These are phyloP conservation scores for Calephelis virginiensis DNA, from an alignment of 1,140 invertebrate genomes.

Conservation along the genomic window DNA sequence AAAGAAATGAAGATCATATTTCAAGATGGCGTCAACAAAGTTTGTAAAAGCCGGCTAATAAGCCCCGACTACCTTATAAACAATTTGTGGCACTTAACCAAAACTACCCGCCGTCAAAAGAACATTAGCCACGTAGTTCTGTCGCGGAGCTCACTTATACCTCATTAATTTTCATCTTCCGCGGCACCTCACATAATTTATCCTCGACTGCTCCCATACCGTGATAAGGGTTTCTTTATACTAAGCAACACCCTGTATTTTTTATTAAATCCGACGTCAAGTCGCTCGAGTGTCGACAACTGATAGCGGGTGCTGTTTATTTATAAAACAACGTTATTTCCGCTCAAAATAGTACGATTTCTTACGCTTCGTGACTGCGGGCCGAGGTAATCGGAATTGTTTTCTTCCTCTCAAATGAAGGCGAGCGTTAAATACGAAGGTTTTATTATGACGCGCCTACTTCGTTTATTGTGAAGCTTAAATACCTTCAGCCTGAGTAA, in stretches of 20 bases:
- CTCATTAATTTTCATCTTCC: constrained; percentile 77
- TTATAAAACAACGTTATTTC: constrained; percentile 72
- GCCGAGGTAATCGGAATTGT: constrained; percentile 38
- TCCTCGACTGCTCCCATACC: constrained; percentile 68
- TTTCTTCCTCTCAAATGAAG: constrained; percentile 47
- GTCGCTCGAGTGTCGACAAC: constrained; percentile 67
- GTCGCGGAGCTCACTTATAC: constrained; percentile 59
- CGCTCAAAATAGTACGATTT: constrained; percentile 58
- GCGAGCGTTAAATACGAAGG: constrained; percentile 47
- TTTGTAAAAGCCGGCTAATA: constrained; percentile 8
- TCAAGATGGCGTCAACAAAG: not conserved
- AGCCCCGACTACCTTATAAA: constrained; percentile 6
- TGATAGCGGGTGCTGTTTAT: constrained; percentile 71
- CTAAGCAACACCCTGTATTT: constrained; percentile 46
- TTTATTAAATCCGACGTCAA: constrained; percentile 69
- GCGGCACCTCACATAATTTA: constrained; percentile 70
- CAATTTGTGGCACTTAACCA: constrained; percentile 25
- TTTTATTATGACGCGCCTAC: constrained; percentile 44
- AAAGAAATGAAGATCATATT: not conserved
- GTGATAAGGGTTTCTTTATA: constrained; percentile 64
- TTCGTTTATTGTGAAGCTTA: constrained; percentile 40
- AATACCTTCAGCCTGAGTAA: constrained; percentile 7
- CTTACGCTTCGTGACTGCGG: constrained; percentile 37
- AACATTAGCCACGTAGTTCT: constrained; percentile 40
- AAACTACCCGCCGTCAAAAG: constrained; percentile 31